Percentiles rank a stretch among this genome's conserved stretches.
phyloP scores from a whole-genome alignment of 2,888 invertebrate species.

The Tachina grossa region DNA sequence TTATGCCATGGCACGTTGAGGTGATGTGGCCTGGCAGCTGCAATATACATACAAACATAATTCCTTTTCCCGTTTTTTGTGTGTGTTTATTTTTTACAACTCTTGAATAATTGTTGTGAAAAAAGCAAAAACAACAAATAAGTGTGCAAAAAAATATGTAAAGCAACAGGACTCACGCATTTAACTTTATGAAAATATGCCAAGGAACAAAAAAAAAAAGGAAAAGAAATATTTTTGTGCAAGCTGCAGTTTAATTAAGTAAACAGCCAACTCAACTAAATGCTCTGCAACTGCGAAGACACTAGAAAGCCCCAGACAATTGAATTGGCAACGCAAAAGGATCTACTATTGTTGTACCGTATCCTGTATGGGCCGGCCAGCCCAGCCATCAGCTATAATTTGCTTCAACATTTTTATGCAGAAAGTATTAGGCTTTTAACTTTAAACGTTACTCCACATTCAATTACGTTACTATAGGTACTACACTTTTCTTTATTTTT shows the following conservation, averaged over 20 bases:
- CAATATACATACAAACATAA: conserved; percentile 12
- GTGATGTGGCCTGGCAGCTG: conserved; percentile 47
- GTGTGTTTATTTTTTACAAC: conserved; percentile 1
- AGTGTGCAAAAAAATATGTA: conserved; percentile 33
- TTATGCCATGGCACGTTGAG: conserved; percentile 45
- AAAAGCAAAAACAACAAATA: conserved; percentile 43
- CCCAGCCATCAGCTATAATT: conserved; percentile 24
- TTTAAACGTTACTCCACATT: conserved; percentile 50
- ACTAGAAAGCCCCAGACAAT: conserved; percentile 14
- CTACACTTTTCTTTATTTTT: conserved; percentile 28
- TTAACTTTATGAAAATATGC: conserved; percentile 34
- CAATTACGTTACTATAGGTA: conserved; percentile 64
- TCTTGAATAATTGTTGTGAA: conserved; percentile 61
- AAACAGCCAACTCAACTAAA: background rate
- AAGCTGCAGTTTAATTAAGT: conserved; percentile 45
- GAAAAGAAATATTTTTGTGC: background rate
- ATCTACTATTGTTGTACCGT: conserved; percentile 33
- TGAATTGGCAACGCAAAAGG: conserved; percentile 39
- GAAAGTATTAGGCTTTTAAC: conserved; percentile 41
- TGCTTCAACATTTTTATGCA: conserved; percentile 34
- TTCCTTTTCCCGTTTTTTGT: conserved; percentile 31
- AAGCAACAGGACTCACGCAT: conserved; percentile 60
- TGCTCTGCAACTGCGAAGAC: background rate
- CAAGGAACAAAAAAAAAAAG: background rate
- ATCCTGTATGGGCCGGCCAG: conserved; percentile 39